phyloP scores from a whole-genome alignment of 2,888 invertebrate species.

The Macrosoma leucophasiata region DNA sequence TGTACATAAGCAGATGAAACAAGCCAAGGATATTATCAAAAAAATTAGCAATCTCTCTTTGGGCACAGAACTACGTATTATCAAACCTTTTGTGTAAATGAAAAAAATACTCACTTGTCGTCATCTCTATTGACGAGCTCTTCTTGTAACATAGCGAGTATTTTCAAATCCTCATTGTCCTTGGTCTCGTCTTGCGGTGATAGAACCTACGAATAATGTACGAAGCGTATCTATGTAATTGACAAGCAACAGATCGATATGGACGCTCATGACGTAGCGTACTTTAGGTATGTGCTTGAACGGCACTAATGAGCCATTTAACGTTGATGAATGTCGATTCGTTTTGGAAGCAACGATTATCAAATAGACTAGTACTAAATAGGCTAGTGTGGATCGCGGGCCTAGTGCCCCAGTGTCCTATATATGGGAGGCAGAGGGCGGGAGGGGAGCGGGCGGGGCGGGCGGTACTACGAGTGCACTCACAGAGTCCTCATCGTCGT shows the following conservation, averaged over 20 bases:
- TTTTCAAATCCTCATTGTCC: constrained; percentile 85
- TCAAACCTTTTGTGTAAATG: constrained; percentile 1
- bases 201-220: constrained; percentile 65
- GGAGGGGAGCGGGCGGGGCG: constrained; percentile 23
- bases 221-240: constrained; percentile 60
- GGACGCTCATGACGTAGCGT: constrained; percentile 31
- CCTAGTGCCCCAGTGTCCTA: constrained; percentile 61
- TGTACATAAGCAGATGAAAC: constrained; percentile 30
- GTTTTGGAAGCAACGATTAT: constrained; percentile 23
- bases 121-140: constrained; percentile 91
- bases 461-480: constrained; percentile 60
- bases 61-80: too few relatives aligned
- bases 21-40: constrained; percentile 24
- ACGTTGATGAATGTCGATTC: constrained; percentile 22
- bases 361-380: constrained; percentile 25
- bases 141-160: constrained; percentile 82
- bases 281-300: constrained; percentile 24
- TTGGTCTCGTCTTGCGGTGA: constrained; percentile 64
- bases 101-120: constrained; percentile 78
- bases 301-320: constrained; percentile 26
- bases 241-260: constrained; percentile 51
- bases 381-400: constrained; percentile 40
- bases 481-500: constrained; percentile 81
- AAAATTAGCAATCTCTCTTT: too few relatives aligned
- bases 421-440: constrained; percentile 38